Conservation (phyloP, 2,113 vertebrate species). For the Tinamus guttatus region DNA sequence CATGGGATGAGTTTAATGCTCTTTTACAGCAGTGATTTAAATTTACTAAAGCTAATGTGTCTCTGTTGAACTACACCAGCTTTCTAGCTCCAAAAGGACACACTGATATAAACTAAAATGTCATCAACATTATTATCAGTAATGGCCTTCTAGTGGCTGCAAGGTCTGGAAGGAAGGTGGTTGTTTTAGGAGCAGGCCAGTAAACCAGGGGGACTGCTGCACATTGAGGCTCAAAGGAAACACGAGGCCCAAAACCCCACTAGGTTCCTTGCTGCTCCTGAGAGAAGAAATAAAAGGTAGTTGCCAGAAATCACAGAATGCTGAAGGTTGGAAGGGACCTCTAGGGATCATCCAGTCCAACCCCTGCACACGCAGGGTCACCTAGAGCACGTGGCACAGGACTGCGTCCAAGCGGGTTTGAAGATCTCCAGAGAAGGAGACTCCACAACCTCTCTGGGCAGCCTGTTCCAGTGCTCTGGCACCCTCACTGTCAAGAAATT, state of each 20-base stretch:
- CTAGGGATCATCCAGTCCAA: no score
- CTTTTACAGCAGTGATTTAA: constrained; percentile 43
- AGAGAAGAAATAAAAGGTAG: not conserved
- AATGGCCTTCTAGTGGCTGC: not conserved
- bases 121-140: constrained; percentile 29
- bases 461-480: no score
- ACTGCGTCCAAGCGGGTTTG: no score
- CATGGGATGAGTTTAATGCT: constrained; percentile 45
- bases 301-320: no score
- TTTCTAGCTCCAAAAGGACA: constrained; percentile 36
- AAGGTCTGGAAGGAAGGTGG: not conserved
- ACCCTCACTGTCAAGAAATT: no score
- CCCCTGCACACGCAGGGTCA: no score
- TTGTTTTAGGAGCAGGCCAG: not conserved
- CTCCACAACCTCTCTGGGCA: no score
- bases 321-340: no score
- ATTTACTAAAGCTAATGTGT: constrained; percentile 48
- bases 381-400: no score
- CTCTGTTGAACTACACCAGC: constrained; percentile 42
- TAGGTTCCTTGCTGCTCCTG: not conserved
- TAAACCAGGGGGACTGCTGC: not conserved
- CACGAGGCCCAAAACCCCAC: not conserved
- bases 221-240: not conserved
- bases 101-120: constrained; percentile 21
- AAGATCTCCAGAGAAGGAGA: no score